These are phyloP conservation scores for Chloroceryle aenea DNA, from an alignment of 2,113 vertebrate species.

Conservation along the genomic window DNA sequence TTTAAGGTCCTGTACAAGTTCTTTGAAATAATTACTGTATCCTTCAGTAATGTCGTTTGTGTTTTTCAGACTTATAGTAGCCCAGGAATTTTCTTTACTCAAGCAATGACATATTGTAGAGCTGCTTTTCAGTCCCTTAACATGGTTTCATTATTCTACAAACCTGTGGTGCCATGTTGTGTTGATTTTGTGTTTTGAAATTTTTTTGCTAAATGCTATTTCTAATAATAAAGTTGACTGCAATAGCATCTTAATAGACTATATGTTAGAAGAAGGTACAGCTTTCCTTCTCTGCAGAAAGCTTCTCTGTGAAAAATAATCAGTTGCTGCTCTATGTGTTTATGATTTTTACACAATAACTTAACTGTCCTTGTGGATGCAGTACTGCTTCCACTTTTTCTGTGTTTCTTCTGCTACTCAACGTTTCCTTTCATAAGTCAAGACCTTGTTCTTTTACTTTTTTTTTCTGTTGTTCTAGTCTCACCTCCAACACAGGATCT, in stretches of 20 bases:
- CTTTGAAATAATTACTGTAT: neutral
- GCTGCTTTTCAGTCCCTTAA: neutral
- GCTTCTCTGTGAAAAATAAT: neutral
- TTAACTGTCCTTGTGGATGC: neutral
- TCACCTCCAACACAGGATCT: neutral
- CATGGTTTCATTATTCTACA: neutral
- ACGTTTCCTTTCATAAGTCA: neutral
- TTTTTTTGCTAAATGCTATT: neutral
- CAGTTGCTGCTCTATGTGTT: neutral
- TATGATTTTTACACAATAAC: neutral
- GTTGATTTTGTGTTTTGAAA: neutral
- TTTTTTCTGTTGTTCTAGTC: neutral
- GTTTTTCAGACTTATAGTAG: neutral
- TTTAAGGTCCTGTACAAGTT: neutral
- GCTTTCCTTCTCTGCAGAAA: neutral
- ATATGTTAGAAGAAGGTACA: neutral
- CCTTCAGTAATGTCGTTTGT: neutral
- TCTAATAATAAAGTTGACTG: neutral
- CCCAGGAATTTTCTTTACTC: neutral
- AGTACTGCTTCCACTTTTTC: neutral
- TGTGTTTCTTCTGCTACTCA: neutral
- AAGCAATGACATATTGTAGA: neutral
- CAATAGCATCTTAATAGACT: neutral
- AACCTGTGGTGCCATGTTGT: accelerated
- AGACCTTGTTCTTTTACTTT: neutral